Conservation (phyloP, 2,113 vertebrate genomes). For the Nothoprocta perdicaria region DNA sequence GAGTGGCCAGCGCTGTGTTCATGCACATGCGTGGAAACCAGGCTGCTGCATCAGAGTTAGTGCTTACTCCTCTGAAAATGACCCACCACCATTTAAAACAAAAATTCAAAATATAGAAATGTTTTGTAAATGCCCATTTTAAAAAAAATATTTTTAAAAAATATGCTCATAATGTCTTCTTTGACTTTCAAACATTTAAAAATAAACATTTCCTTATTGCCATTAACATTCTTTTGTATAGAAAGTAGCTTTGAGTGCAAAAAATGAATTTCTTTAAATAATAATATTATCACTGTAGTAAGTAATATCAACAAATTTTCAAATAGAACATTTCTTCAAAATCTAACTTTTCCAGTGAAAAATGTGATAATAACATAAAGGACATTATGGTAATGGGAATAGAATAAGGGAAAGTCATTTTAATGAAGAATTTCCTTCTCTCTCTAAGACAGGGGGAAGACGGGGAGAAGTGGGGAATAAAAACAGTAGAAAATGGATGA, state of each 20-base stretch:
- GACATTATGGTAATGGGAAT: rapidly evolving
- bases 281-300: not conserved
- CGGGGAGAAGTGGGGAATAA: too few species aligned
- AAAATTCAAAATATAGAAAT: not conserved
- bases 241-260: not conserved
- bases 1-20: not conserved
- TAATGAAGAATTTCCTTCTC: not conserved
- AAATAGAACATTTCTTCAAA: not conserved
- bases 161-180: not conserved
- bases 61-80: rapidly evolving
- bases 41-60: rapidly evolving
- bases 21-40: not conserved
- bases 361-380: not conserved
- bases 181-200: not conserved
- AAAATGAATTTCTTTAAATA: not conserved
- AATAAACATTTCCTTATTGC: not conserved
- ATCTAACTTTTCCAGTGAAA: not conserved
- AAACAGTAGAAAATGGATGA: not conserved
- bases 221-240: not conserved
- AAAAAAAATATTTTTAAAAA: not conserved
- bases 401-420: not conserved
- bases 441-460: rapidly evolving
- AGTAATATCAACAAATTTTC: not conserved
- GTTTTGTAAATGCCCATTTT: not conserved
- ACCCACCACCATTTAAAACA: not conserved